A percentile compares a stretch with the other conserved stretches of the same genome.
These are phyloP conservation scores for Conus ventricosus DNA, from an alignment of 1,140 invertebrate genomes.

Conservation along the genomic window DNA sequence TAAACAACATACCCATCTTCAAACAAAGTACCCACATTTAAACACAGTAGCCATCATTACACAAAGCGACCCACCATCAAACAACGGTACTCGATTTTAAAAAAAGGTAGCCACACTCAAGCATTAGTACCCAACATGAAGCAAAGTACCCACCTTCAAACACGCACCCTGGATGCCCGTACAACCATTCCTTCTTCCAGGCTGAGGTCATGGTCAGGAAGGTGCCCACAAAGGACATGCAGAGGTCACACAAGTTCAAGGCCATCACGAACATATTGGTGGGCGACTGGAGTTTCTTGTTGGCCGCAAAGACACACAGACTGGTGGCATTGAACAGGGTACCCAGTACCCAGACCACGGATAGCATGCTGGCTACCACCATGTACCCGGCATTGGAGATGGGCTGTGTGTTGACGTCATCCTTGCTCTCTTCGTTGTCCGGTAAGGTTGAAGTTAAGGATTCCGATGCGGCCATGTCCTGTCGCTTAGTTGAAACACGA, in stretches of 20 bases:
- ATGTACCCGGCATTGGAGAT: slow-evolving; percentile 29
- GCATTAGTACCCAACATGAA: too few relatives aligned
- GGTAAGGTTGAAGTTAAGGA: not conserved
- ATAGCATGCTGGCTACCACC: slow-evolving; percentile 37
- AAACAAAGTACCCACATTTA: too few relatives aligned
- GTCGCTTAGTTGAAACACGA: not conserved
- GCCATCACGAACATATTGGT: slow-evolving; percentile 62
- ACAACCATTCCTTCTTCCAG: too few relatives aligned
- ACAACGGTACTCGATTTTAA: too few relatives aligned
- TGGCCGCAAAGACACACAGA: slow-evolving; percentile 50
- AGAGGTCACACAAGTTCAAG: slow-evolving; percentile 52
- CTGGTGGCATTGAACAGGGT: slow-evolving; percentile 39
- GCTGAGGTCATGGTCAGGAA: too few relatives aligned
- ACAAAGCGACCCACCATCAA: too few relatives aligned
- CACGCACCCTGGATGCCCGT: too few relatives aligned
- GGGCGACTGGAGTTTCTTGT: slow-evolving; percentile 58
- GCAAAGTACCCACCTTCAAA: too few relatives aligned
- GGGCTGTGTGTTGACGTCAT: not conserved
- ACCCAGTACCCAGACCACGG: slow-evolving; percentile 43
- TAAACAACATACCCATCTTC: too few relatives aligned
- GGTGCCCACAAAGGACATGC: slow-evolving; percentile 37
- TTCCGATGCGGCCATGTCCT: not conserved
- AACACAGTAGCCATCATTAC: too few relatives aligned
- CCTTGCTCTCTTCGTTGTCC: not conserved
- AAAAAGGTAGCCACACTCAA: too few relatives aligned